phyloP scores from a whole-genome alignment of 2,888 invertebrate species.

The Hydraecia micacea region DNA sequence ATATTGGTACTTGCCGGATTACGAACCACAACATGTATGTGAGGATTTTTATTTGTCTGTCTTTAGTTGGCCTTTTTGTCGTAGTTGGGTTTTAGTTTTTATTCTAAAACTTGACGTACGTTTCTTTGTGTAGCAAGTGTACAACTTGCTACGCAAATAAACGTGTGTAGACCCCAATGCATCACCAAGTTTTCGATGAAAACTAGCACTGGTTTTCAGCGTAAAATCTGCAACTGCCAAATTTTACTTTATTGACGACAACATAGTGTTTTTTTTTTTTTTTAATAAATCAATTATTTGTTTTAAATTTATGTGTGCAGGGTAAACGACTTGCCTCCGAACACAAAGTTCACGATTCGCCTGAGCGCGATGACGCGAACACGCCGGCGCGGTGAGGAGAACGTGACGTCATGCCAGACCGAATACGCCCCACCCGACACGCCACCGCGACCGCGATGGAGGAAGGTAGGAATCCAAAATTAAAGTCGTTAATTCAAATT shows the following conservation, averaged over 20 bases:
- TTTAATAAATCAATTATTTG: not conserved
- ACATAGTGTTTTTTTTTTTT: not conserved
- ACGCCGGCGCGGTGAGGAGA: constrained; percentile 93
- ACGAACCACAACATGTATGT: too few relatives aligned
- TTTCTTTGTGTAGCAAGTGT: not conserved
- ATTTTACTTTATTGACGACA: not conserved
- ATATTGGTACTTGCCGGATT: too few relatives aligned
- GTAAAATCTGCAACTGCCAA: not conserved
- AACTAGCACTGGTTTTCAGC: not conserved
- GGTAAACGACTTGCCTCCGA: constrained; percentile 94
- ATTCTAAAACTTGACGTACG: not conserved
- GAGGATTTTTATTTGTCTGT: too few relatives aligned
- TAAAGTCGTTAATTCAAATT: not conserved
- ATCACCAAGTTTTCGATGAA: not conserved
- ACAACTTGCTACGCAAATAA: too few relatives aligned
- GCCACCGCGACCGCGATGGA: constrained; percentile 88
- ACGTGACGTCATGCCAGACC: constrained; percentile 92
- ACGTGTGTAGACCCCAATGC: not conserved
- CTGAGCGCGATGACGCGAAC: constrained; percentile 94
- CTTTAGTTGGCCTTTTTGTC: too few relatives aligned
- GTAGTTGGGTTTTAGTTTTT: not conserved
- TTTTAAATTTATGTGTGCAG: constrained; percentile 68
- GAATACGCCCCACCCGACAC: constrained; percentile 93
- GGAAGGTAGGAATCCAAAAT: constrained; percentile 77
- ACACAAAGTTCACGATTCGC: constrained; percentile 95